Evolutionary conservation across 1,140 invertebrate species (phyloP), one percentile per base, ranked within the genome.

Genomic region (Dolichoris vasculosae): DNA sequence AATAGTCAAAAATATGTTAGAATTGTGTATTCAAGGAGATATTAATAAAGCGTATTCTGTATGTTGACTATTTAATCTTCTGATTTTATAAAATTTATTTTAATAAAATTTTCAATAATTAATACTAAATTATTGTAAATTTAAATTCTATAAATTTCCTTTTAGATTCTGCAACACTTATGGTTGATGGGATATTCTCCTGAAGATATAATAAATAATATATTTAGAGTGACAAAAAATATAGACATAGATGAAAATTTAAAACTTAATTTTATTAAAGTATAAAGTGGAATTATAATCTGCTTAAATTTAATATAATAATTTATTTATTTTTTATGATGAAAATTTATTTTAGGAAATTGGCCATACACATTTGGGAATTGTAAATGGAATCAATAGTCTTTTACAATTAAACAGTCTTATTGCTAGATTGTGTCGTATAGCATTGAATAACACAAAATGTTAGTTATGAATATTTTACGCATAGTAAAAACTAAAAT

Each of bases 201-300:
- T 1, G 98, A 99, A 93, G 99, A 99, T 94, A 97, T 99, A 69
- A 97, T 99, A 87, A 96, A 95, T 82, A 99, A 98, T 92, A 96
- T 99, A 76, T 99, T 99, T 92, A 95, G 97, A 88, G 98, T 99
- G 20, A 96, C 96, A 91, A 99, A 99, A 94, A 97, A 95, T 89
- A 94, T 98, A 88, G 94, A 95, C 67, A 96, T 98, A 87, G 94
- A 96, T 75, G 98, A 99, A 92, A 94, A 95, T 79, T 89, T 98
- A 26, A 98, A 97, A 92, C 94, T 99, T 82, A 95, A 96, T 90
- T 98, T 98, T 93, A 96, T 99, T 82, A 97, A 96, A 94, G 96
- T 97, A 93, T 90, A 75, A 82, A 30, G 30, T 75, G 64, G 13
- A 63, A 30, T 38, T 78, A 79, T 15, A 55, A 30, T 67, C 38